Evolutionary conservation across 2,888 invertebrate species (phyloP).

Genomic region (Cryptophagus acutangulus): DNA sequence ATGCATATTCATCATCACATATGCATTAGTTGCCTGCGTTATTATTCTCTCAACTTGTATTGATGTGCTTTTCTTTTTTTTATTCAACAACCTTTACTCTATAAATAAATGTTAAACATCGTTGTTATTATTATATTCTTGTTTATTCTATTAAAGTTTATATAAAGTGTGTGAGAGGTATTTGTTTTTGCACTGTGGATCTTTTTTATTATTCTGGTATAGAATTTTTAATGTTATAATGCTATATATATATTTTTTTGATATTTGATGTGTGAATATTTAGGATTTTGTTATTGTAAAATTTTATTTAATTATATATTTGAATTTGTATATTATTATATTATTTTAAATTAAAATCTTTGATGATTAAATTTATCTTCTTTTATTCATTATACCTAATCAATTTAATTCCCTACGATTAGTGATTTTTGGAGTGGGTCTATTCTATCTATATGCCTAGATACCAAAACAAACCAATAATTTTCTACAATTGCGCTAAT

Average conservation of each 20-base stretch:
- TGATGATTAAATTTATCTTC: constrained; percentile 18
- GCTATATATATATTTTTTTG: constrained; percentile 41
- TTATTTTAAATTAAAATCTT: constrained; percentile 32
- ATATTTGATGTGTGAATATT: constrained; percentile 42
- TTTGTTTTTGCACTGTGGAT: constrained; percentile 41
- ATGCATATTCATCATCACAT: too few species aligned
- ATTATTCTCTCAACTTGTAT: too few species aligned
- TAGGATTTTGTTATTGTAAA: constrained; percentile 42
- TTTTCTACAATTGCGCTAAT: too few species aligned
- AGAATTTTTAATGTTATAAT: constrained; percentile 38
- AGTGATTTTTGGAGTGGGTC: too few species aligned
- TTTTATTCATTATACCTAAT: not conserved
- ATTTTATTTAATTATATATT: constrained; percentile 42
- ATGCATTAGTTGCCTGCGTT: too few species aligned
- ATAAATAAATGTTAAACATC: constrained; percentile 43
- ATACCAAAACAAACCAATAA: too few species aligned
- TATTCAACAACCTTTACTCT: constrained; percentile 25
- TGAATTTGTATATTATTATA: constrained; percentile 41
- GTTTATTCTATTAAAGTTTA: constrained; percentile 47
- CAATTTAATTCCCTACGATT: too few species aligned
- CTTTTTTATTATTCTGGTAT: constrained; percentile 34
- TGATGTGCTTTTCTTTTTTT: constrained; percentile 27
- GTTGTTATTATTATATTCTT: constrained; percentile 48
- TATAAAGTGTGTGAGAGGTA: constrained; percentile 43
- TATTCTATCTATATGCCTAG: too few species aligned